Evolutionary conservation across 2,888 invertebrate genomes (phyloP).

Genomic region (Iphiclides podalirius): DNA sequence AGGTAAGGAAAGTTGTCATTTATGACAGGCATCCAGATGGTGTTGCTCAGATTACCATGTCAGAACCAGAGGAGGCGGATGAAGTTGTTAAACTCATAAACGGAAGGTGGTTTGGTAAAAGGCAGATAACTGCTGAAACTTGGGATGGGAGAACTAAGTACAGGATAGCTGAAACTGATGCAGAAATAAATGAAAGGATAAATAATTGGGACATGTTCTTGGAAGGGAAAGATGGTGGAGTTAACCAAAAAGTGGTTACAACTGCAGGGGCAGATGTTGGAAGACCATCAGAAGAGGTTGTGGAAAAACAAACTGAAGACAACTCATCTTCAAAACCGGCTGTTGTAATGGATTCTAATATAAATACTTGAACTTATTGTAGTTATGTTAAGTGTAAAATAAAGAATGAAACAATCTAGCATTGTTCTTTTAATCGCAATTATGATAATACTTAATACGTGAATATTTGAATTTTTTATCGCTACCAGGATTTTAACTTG

Average conservation of each 20-base stretch:
- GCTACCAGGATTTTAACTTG: too few species aligned
- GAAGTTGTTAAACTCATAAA: slow-evolving; percentile 92
- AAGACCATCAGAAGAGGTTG: slow-evolving; percentile 2
- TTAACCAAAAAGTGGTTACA: slow-evolving; percentile 29
- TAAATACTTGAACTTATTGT: not conserved
- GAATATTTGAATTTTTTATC: too few species aligned
- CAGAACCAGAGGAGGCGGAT: slow-evolving; percentile 94
- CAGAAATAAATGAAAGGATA: slow-evolving; percentile 89
- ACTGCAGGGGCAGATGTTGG: slow-evolving; percentile 7
- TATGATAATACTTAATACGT: too few species aligned
- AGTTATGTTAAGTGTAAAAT: not conserved
- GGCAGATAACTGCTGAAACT: slow-evolving; percentile 90
- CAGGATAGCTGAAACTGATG: slow-evolving; percentile 94
- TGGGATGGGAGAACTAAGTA: slow-evolving; percentile 98
- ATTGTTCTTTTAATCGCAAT: too few species aligned
- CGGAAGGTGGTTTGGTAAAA: slow-evolving; percentile 93
- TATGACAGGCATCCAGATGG: slow-evolving; percentile 97
- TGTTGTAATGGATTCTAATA: not conserved
- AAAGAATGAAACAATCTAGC: too few species aligned
- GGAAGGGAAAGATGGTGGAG: slow-evolving; percentile 74
- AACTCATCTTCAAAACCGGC: not conserved
- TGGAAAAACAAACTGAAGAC: slow-evolving; percentile 13
- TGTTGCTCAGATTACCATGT: slow-evolving; percentile 94
- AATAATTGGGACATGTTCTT: slow-evolving; percentile 93
- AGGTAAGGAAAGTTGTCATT: slow-evolving; percentile 93